These are phyloP conservation scores for Chaetodon trifascialis DNA, from an alignment of 2,113 vertebrate genomes.

Conservation along the genomic window DNA sequence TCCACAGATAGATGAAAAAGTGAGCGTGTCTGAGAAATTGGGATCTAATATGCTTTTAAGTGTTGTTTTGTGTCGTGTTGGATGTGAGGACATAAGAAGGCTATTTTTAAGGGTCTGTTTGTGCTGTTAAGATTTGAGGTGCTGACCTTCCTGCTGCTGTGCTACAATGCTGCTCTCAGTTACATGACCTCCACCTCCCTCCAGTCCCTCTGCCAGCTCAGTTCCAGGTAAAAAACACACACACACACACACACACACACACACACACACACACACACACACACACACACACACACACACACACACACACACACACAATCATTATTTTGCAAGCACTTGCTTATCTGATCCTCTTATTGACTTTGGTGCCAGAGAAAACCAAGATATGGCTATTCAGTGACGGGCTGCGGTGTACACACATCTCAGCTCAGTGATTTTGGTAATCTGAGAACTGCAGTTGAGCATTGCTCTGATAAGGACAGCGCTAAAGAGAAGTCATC, in stretches of 20 bases:
- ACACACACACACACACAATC: not conserved
- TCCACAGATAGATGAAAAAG: not conserved
- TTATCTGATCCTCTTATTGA: slow-evolving; percentile 72
- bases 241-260: slow-evolving; percentile 7
- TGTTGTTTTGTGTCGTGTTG: not conserved
- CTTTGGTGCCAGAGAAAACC: slow-evolving; percentile 45
- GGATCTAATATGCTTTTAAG: not conserved
- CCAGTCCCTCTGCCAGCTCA: slow-evolving; percentile 95
- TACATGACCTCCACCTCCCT: slow-evolving; percentile 93
- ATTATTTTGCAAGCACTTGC: slow-evolving; percentile 28
- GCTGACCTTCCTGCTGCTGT: slow-evolving; percentile 95
- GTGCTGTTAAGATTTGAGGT: slow-evolving; percentile 91
- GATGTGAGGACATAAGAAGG: not conserved
- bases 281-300: slow-evolving; percentile 5
- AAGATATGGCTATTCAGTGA: slow-evolving; percentile 49
- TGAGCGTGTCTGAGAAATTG: not conserved
- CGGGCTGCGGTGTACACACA: slow-evolving; percentile 34
- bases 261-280: slow-evolving; percentile 7
- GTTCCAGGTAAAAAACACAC: slow-evolving; percentile 90
- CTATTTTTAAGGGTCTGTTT: slow-evolving; percentile 45
- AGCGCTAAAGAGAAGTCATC: slow-evolving; percentile 44
- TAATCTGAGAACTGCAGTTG: slow-evolving; percentile 48
- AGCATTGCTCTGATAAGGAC: slow-evolving; percentile 38
- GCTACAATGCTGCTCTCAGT: slow-evolving; percentile 95
- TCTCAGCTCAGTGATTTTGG: slow-evolving; percentile 27